Evolutionary conservation across 2,113 vertebrate species (phyloP).

Genomic region (Propithecus coquereli): DNA sequence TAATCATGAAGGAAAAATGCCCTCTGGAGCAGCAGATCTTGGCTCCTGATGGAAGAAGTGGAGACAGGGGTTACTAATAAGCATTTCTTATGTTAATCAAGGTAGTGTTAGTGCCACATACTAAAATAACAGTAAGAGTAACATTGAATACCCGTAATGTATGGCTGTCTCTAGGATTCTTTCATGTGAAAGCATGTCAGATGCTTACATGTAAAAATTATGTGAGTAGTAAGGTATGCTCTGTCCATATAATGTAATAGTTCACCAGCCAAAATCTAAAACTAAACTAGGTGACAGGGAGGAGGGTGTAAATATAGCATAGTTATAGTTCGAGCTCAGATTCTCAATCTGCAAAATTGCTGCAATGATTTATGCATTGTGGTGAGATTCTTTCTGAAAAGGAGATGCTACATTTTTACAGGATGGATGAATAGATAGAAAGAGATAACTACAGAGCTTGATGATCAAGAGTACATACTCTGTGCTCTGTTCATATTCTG

Average conservation of each 20-base stretch:
- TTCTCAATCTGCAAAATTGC: not conserved
- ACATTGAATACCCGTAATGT: not conserved
- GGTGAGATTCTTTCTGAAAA: slow-evolving; percentile 15
- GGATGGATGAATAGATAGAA: not conserved
- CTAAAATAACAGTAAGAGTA: slow-evolving; percentile 5
- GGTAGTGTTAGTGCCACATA: not conserved
- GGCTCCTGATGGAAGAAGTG: not conserved
- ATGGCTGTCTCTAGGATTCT: not conserved
- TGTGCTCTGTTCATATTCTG: not conserved
- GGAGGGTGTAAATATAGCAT: not conserved
- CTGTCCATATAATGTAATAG: slow-evolving; percentile 30
- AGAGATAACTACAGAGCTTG: not conserved
- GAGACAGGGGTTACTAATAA: slow-evolving; percentile 25
- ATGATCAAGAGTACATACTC: not conserved
- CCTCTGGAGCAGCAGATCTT: not conserved
- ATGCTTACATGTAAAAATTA: slow-evolving; percentile 14
- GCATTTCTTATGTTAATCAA: slow-evolving; percentile 31
- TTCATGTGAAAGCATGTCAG: not conserved
- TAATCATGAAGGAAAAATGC: not conserved
- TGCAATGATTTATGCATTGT: not conserved
- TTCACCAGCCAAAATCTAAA: not conserved
- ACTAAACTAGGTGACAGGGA: not conserved
- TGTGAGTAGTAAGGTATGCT: not conserved
- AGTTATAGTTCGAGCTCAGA: not conserved
- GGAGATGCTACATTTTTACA: not conserved